Evolutionary conservation across 2,113 vertebrate genomes (phyloP).

Genomic region (Notarius lentiginosus): DNA sequence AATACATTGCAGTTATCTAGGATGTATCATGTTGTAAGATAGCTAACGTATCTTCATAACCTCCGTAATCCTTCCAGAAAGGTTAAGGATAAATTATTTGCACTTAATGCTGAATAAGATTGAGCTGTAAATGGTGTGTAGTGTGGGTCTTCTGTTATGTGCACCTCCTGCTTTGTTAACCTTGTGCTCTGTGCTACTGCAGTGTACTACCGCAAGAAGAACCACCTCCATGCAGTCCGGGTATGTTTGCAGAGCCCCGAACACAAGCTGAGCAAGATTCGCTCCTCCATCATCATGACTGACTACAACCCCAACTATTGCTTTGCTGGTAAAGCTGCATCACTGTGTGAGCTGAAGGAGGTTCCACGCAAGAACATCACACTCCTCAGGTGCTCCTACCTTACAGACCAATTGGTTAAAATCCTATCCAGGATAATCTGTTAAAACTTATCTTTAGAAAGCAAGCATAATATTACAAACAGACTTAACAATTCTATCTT

Average conservation of each 20-base stretch:
- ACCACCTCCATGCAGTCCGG: slow-evolving; percentile 76
- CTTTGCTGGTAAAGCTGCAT: slow-evolving; percentile 80
- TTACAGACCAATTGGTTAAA: neutral
- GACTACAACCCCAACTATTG: slow-evolving; percentile 94
- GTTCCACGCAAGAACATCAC: slow-evolving; percentile 88
- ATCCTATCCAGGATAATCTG: neutral
- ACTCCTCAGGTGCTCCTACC: slow-evolving; percentile 77
- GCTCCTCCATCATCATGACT: slow-evolving; percentile 86
- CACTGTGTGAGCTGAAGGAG: slow-evolving; percentile 83
- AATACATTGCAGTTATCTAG: neutral
- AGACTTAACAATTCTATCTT: neutral
- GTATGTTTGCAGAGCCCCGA: slow-evolving; percentile 80
- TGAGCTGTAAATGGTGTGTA: neutral
- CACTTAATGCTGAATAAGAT: neutral
- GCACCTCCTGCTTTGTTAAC: neutral
- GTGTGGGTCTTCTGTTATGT: neutral
- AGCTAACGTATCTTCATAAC: neutral
- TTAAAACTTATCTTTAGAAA: neutral
- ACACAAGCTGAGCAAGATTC: slow-evolving; percentile 88
- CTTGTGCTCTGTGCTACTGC: slow-evolving; percentile 30
- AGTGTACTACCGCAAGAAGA: slow-evolving; percentile 88
- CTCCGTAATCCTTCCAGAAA: neutral
- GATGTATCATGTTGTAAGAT: neutral
- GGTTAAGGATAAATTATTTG: neutral
- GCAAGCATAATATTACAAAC: neutral